Evolutionary conservation across 2,888 invertebrate genomes (phyloP).

Genomic region (Anthophora plumipes): DNA sequence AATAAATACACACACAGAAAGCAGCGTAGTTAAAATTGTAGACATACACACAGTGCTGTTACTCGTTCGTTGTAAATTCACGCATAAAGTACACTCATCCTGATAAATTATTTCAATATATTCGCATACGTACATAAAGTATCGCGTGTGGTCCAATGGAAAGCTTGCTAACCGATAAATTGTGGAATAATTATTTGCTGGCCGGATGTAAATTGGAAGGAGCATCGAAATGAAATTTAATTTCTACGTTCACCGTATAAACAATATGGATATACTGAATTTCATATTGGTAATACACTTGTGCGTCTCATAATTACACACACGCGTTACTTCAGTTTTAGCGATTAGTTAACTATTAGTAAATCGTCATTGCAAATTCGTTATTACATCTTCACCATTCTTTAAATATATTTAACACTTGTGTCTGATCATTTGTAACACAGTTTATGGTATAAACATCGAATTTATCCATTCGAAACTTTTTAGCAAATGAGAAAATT

Average conservation of each 20-base stretch:
- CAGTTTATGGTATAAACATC: too few relatives aligned
- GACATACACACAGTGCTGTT: too few relatives aligned
- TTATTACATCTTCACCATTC: background rate
- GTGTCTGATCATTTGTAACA: too few relatives aligned
- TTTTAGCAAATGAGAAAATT: too few relatives aligned
- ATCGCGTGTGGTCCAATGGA: background rate
- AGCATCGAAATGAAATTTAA: conserved; percentile 3
- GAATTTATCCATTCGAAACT: too few relatives aligned
- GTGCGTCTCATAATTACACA: background rate
- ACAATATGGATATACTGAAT: background rate
- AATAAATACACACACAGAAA: too few relatives aligned
- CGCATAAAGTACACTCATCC: background rate
- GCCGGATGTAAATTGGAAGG: background rate
- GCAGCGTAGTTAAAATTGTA: too few relatives aligned
- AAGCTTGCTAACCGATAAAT: background rate
- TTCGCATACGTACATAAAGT: background rate
- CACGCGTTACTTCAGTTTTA: background rate
- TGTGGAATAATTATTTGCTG: background rate
- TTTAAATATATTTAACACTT: background rate
- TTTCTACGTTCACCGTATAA: background rate
- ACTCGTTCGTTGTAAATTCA: background rate
- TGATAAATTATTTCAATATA: background rate
- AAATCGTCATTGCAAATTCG: background rate
- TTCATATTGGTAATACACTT: background rate
- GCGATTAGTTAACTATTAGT: background rate